Base-by-base conservation (phyloP, 2,888 invertebrate species). In the Crepidodera aurea region DNA sequence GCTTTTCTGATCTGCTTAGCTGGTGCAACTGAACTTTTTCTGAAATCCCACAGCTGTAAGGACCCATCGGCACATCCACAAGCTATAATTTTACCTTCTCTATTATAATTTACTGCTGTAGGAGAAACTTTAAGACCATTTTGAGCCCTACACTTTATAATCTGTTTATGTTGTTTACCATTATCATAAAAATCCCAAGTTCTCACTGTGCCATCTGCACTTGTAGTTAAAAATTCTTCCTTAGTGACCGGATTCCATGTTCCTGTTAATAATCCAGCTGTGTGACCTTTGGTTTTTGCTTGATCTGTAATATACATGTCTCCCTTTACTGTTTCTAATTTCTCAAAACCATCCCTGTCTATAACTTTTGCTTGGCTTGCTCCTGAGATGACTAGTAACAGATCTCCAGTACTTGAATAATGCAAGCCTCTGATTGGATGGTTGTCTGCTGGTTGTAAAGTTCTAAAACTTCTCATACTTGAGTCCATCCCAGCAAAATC, bases 401-500 rank as follows among this genome's bases (percentile, higher is more conserved):
- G 88, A 81, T 99, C 99, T 0, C 98, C 98, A 0, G 96, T 98
- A 0, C 89, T 88, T 0, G 96, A 97, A 81, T 97, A 99, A 72
- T 96, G 92, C 0, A 96, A 79, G 37, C 90, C 88, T 68, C 91
- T 90, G 62, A 99, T 96, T 0, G 96, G 95, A 80, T 99, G 96
- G 78, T 92, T 93, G 80, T 98, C 98, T 77, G 96, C 96, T 0
- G 98, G 98, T 69, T 93, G 92, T n/a, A 97, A 83, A 0, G 92
- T 92, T 16, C 98, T 87, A 79, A 98, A 99, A 48, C 96, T 93
- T 53, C 92, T 88, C 84, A 96, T 87, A 0, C 92, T 88, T 0
- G 93, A 88, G 79, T 98, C 97, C 97, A 99, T 98, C 2, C 98
- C 98, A 65, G 96, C 94, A 83, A 99, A 99, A 79, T 99, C 99